These are phyloP conservation scores for Temnothorax curvispinosus DNA, from an alignment of 1,140 invertebrate species.

Conservation along the genomic window DNA sequence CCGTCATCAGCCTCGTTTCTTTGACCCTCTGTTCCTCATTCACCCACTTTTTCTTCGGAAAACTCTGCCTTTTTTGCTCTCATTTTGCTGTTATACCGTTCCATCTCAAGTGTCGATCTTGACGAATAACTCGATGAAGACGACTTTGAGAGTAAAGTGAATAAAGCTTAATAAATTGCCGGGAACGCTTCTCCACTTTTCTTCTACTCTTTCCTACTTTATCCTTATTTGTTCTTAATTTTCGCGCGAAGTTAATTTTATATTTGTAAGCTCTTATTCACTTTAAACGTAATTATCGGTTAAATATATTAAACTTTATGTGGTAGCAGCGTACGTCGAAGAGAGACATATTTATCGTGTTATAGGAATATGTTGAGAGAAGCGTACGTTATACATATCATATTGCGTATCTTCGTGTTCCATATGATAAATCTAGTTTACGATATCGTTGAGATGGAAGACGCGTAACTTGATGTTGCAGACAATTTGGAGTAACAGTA, in stretches of 20 bases:
- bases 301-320: background rate
- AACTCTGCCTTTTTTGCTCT: background rate
- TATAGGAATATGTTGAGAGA: background rate
- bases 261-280: background rate
- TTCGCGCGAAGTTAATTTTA: background rate
- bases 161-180: constrained; percentile 39
- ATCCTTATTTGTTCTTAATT: background rate
- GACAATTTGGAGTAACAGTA: constrained; percentile 16
- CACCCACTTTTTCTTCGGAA: background rate
- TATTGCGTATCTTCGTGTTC: background rate
- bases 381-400: background rate
- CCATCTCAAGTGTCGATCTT: constrained; percentile 23
- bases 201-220: background rate
- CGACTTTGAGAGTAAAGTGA: constrained; percentile 14
- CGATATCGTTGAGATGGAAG: constrained; percentile 1
- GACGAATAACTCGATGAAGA: background rate
- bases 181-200: background rate
- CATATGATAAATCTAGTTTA: constrained; percentile 12
- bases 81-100: background rate
- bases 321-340: background rate
- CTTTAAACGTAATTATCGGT: background rate
- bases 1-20: constrained; percentile 17
- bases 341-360: background rate
- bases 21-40: constrained; percentile 11
- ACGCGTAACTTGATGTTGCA: background rate